phyloP scores from a whole-genome alignment of 2,113 vertebrate species.

The Octodon degus region DNA sequence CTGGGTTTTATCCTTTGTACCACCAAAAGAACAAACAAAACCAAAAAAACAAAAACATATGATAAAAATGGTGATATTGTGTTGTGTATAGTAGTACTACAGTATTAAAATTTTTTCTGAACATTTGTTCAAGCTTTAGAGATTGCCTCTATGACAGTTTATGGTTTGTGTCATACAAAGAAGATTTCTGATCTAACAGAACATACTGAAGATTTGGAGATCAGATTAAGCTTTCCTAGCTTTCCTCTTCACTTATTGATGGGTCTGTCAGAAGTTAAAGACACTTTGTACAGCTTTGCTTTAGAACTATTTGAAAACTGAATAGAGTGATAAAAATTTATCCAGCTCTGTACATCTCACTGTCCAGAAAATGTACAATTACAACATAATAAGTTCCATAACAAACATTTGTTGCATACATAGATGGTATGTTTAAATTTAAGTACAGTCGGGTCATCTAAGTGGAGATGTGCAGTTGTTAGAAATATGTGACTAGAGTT shows the following conservation, averaged over 20 bases:
- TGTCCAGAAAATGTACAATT: neutral
- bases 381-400: neutral
- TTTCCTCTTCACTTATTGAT: neutral
- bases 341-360: neutral
- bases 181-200: neutral
- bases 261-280: neutral
- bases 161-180: neutral
- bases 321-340: neutral
- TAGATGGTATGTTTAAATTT: neutral
- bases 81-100: neutral
- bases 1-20: neutral
- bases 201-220: neutral
- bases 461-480: neutral
- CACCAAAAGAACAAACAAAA: neutral
- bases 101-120: neutral
- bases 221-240: neutral
- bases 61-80: neutral
- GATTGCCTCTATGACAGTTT: neutral
- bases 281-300: neutral
- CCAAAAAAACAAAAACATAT: neutral
- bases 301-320: slow-evolving; percentile 16
- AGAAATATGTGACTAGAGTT: neutral
- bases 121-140: neutral
- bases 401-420: slow-evolving; percentile 39
- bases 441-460: neutral